Evolutionary conservation across 2,113 vertebrate genomes (phyloP), one percentile per base, ranked within the genome.

Genomic region (Nerophis lumbriciformis): DNA sequence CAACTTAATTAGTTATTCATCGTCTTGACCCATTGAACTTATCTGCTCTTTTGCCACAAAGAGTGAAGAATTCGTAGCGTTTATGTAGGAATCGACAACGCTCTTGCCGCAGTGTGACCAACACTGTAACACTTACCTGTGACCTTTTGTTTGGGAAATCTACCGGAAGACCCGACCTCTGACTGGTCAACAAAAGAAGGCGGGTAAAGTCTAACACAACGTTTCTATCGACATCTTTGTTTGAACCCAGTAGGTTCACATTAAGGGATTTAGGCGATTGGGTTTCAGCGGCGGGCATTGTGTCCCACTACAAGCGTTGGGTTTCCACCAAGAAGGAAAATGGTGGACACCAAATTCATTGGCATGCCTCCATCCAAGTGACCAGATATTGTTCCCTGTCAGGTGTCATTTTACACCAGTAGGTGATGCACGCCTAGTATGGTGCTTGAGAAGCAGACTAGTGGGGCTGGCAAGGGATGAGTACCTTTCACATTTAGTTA

Each of bases 361-460:
- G 87, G 85, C 81, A 85, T 74, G 76, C 62, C 63, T 60, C 86
- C 78, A 82, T 87, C 87, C 68, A 75, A 59, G 71, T 42, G 83
- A 83, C 78, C 63, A 75, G 85, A 89, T 91, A 92, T 91, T 92
- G 89, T 92, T 88, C 78, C 79, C 71, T 80, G 85, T 78, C 77
- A 76, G 87, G 88, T 87, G 84, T 94, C 84, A 68, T 72, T 74
- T 93, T 94, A 90, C 89, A 75, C 84, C 88, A 83, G 79, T 86
- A 88, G 91, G 80, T 82, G 87, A 92, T 79, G 82, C 87, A 87
- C 83, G 79, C 86, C 88, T 87, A 91, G 92, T 87, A 89, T 65
- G 71, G 73, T 80, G 59, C 68, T 84, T 71, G 28, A 62, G 66
- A 73, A 70, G 85, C 76, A 86, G 68, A 83, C 62, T 73, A 78